Evolutionary conservation across 2,113 vertebrate species (phyloP), one percentile per base, ranked within the genome.

Genomic region (Cyphomyrus plagiostoma): DNA sequence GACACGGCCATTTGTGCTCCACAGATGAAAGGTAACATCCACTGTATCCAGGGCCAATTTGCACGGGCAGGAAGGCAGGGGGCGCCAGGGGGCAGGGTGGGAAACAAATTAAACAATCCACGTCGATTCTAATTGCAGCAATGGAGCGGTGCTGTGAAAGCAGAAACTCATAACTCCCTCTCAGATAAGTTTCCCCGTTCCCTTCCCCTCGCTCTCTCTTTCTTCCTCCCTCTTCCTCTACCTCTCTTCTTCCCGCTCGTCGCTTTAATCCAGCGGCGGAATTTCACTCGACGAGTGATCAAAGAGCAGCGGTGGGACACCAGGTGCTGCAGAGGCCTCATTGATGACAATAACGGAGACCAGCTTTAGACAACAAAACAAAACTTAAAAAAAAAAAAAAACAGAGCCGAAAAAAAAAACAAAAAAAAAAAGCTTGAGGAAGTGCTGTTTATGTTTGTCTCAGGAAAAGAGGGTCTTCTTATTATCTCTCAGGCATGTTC

Each of bases 241-340:
- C 19, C 49, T 87, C 84, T 87, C n/a, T 39, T 4, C 86, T 49
- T 56, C 89, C 91, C 90, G 90, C 91, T 91, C 92, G 91, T 92
- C 92, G 92, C 93, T 95, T 94, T 95, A 95, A 95, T 95, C 94
- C 95, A 94, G 93, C 93, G 92, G 93, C 35, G 93, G 94, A 94
- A 95, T 95, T 95, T 94, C 93, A 93, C 93, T 94, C 92, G 95
- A 95, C 94, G 94, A 92, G 92, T 95, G 95, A 96, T 96, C 95
- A 96, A 96, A 96, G 94, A 92, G 39, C 74, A 87, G 93, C 93
- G 90, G 89, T 90, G 88, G 90, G 93, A 92, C 91, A 91, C 94
- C 94, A 95, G 95, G 94, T 95, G 95, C 91, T 90, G 91, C 92
- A 93, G 92, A 91, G 93, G 92, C 94, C 92, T 94, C 93, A 92